These are phyloP conservation scores for Mylabris sibirica DNA, from an alignment of 2,888 invertebrate species.

Conservation along the genomic window DNA sequence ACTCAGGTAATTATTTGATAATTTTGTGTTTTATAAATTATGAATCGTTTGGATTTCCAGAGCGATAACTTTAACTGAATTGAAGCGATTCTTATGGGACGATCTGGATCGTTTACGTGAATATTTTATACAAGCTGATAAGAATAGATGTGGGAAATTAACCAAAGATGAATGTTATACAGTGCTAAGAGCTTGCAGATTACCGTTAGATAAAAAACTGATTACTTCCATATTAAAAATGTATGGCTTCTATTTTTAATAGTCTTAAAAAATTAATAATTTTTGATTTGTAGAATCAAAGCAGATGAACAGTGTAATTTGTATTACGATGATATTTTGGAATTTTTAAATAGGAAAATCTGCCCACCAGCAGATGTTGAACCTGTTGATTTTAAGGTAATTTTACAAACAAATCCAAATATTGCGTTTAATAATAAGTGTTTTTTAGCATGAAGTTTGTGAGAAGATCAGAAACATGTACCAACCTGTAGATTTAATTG, in stretches of 20 bases:
- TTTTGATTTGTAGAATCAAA: slow-evolving; percentile 62
- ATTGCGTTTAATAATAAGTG: background rate
- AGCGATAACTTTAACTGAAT: slow-evolving; percentile 73
- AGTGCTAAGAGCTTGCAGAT: slow-evolving; percentile 71
- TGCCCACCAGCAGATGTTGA: slow-evolving; percentile 62
- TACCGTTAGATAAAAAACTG: slow-evolving; percentile 74
- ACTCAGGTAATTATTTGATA: slow-evolving; percentile 53
- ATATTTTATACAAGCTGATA: slow-evolving; percentile 68
- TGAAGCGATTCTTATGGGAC: slow-evolving; percentile 78
- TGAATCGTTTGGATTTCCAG: too few species aligned
- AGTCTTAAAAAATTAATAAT: background rate
- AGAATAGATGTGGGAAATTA: slow-evolving; percentile 66
- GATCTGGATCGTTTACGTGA: slow-evolving; percentile 70
- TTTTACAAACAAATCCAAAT: background rate
- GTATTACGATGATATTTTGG: slow-evolving; percentile 72
- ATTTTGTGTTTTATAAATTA: background rate
- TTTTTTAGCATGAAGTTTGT: slow-evolving; percentile 60
- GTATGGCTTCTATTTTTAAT: slow-evolving; percentile 60
- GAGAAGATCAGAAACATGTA: slow-evolving; percentile 50
- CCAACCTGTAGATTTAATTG: slow-evolving; percentile 51
- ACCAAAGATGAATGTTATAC: slow-evolving; percentile 68
- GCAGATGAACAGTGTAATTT: slow-evolving; percentile 73
- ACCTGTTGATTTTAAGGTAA: slow-evolving; percentile 65
- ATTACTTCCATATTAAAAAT: slow-evolving; percentile 74
- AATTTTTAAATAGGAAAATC: slow-evolving; percentile 74